Percentiles rank a stretch among this genome's conserved stretches.
Evolutionary conservation across 2,113 vertebrate genomes (phyloP).

Genomic region (Rhinichthys klamathensis): DNA sequence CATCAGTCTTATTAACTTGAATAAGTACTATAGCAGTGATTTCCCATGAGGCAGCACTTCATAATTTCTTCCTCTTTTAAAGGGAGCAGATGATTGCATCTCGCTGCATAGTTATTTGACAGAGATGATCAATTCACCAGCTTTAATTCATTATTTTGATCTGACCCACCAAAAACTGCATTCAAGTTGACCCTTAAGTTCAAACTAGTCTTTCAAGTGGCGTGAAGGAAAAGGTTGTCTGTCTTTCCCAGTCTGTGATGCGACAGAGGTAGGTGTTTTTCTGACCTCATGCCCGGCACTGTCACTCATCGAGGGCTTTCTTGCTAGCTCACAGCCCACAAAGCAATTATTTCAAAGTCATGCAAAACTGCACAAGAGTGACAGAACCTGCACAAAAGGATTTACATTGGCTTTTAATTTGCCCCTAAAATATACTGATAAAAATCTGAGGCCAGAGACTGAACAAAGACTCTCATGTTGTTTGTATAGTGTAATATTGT

Average conservation of each 20-base stretch:
- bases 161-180: constrained; percentile 31
- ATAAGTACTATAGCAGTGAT: background rate
- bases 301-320: constrained; percentile 48
- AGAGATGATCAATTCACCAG: constrained; percentile 44
- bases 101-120: constrained; percentile 42
- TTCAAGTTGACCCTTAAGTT: constrained; percentile 41
- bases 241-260: constrained; percentile 47
- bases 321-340: constrained; percentile 14
- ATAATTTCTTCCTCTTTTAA: constrained; percentile 14
- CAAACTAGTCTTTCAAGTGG: constrained; percentile 36
- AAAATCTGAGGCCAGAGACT: background rate
- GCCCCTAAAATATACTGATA: constrained; percentile 4
- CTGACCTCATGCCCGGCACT: constrained; percentile 44
- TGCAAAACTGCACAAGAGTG: constrained; percentile 9
- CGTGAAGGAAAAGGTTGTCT: constrained; percentile 59
- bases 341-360: constrained; percentile 45
- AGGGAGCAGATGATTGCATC: constrained; percentile 7
- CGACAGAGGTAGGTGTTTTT: constrained; percentile 45
- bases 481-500: background rate
- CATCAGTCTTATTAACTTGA: background rate
- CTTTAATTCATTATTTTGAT: constrained; percentile 57
- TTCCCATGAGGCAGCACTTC: constrained; percentile 10
- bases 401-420: constrained; percentile 17
- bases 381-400: constrained; percentile 38
- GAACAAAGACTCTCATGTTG: constrained; percentile 1